phyloP scores from a whole-genome alignment of 1,140 invertebrate genomes.

The Drosophila carrolli region DNA sequence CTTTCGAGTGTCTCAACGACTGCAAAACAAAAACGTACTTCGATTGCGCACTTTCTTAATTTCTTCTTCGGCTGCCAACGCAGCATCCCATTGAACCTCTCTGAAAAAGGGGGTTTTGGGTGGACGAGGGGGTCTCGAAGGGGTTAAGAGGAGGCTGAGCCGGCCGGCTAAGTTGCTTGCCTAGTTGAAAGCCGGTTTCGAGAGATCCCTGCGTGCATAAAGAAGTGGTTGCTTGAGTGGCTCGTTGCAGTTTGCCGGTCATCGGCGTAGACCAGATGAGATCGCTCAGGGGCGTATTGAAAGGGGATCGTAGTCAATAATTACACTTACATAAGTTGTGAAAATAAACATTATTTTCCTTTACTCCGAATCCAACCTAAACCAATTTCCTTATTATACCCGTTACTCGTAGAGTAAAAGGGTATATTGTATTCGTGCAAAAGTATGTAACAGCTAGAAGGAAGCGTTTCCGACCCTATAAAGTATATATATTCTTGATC shows the following conservation, averaged over 20 bases:
- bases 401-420: too few species aligned
- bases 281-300: slow-evolving; percentile 5
- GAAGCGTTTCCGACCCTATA: too few species aligned
- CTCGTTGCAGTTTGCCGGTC: slow-evolving; percentile 61
- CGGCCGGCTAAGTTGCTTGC: slow-evolving; percentile 46
- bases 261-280: slow-evolving; percentile 20
- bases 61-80: slow-evolving; percentile 29
- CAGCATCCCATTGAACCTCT: slow-evolving; percentile 30
- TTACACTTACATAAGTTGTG: too few species aligned
- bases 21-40: slow-evolving; percentile 35
- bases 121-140: slow-evolving; percentile 3
- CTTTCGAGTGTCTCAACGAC: slow-evolving; percentile 38
- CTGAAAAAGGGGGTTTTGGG: slow-evolving; percentile 10
- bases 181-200: slow-evolving; percentile 64
- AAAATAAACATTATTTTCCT: too few species aligned
- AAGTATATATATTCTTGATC: too few species aligned
- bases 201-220: slow-evolving; percentile 43
- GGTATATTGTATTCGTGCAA: too few species aligned
- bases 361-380: too few species aligned
- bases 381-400: too few species aligned
- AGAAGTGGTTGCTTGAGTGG: slow-evolving; percentile 56
- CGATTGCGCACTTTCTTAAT: slow-evolving; percentile 59
- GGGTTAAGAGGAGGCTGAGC: slow-evolving; percentile 15
- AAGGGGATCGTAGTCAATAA: too few species aligned
- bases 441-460: too few species aligned